phyloP scores from a whole-genome alignment of 2,888 invertebrate species.

The Ophion slaviceki region DNA sequence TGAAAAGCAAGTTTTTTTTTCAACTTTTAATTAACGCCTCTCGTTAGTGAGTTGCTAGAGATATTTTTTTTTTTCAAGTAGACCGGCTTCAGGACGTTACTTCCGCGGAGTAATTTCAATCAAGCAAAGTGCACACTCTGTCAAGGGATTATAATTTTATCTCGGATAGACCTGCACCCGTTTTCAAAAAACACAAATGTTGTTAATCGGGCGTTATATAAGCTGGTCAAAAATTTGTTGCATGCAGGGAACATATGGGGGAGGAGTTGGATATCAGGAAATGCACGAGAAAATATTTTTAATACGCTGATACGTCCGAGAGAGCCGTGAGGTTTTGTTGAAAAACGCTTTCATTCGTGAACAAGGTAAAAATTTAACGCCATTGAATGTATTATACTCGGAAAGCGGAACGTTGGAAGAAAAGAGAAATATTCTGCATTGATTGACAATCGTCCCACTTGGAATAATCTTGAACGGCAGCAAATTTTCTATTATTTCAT shows the following conservation, averaged over 20 bases:
- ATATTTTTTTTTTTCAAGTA: not conserved
- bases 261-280: not conserved
- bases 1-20: constrained; percentile 74
- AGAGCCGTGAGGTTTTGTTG: not conserved
- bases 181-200: not conserved
- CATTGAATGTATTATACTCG: too few relatives aligned
- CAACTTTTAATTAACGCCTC: constrained; percentile 13
- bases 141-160: not conserved
- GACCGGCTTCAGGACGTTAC: not conserved
- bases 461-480: too few relatives aligned
- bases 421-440: too few relatives aligned
- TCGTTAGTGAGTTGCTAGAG: not conserved
- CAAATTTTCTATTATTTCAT: too few relatives aligned
- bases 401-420: too few relatives aligned
- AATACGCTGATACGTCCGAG: not conserved
- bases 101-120: not conserved
- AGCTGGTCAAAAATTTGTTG: too few relatives aligned
- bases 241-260: too few relatives aligned
- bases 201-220: not conserved
- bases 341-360: not conserved
- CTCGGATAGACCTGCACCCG: not conserved
- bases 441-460: too few relatives aligned
- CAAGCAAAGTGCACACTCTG: not conserved
- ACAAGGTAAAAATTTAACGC: not conserved
- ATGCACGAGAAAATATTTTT: not conserved